A percentile compares a stretch with the other conserved stretches of the same genome.
phyloP scores from a whole-genome alignment of 2,888 invertebrate species.

The Synergus itoensis region DNA sequence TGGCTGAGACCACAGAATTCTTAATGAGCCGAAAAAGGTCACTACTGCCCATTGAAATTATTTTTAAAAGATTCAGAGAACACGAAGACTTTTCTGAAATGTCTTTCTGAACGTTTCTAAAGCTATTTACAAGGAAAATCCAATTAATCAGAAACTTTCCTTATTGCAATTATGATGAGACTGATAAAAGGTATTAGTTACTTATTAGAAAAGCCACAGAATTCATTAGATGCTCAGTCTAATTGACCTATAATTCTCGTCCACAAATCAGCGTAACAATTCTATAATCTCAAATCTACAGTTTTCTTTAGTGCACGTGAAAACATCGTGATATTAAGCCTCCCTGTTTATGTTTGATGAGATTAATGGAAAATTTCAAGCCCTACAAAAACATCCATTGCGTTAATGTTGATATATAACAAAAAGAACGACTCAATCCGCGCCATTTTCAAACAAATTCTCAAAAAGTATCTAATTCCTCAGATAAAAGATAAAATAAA shows the following conservation, averaged over 20 bases:
- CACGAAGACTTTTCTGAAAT: too few species aligned
- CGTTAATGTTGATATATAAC: background rate
- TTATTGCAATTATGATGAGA: background rate
- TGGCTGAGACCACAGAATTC: too few species aligned
- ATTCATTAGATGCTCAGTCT: background rate
- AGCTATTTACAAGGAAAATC: background rate
- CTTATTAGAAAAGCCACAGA: background rate
- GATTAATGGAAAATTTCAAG: constrained; percentile 29
- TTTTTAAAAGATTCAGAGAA: too few species aligned
- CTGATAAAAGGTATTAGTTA: background rate
- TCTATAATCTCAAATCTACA: background rate
- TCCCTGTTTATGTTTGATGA: background rate
- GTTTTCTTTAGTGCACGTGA: constrained; percentile 11
- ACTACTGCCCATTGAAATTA: too few species aligned
- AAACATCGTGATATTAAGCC: constrained; percentile 1
- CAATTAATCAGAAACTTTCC: background rate
- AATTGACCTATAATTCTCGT: background rate
- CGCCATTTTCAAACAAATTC: background rate
- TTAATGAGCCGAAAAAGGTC: too few species aligned
- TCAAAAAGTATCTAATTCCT: too few species aligned
- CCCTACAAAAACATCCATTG: background rate
- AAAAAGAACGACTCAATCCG: constrained; percentile 13
- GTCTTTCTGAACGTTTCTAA: too few species aligned
- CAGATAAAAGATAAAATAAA: too few species aligned
- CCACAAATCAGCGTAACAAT: background rate